These are phyloP conservation scores for Sylvia borin DNA, from an alignment of 2,797 vertebrate genomes.

Conservation along the genomic window DNA sequence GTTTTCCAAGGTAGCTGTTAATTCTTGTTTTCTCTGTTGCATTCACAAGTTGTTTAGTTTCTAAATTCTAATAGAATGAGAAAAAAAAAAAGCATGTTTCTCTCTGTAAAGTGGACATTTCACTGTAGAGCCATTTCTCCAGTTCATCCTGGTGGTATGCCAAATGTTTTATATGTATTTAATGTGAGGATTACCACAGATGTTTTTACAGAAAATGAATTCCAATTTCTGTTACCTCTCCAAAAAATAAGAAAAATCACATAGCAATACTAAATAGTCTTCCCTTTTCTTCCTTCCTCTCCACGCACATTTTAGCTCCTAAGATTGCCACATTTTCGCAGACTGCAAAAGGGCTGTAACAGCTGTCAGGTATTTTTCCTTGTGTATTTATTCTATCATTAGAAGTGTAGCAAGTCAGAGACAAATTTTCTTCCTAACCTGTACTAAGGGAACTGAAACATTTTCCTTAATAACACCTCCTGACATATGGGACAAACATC, in stretches of 20 bases:
- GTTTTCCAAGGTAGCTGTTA: constrained; percentile 77
- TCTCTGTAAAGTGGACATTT: constrained; percentile 80
- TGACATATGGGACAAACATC: constrained; percentile 82
- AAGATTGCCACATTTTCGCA: background rate
- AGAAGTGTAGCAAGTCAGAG: background rate
- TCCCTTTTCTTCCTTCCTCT: background rate
- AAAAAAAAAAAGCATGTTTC: constrained; percentile 68
- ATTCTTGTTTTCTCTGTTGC: constrained; percentile 72
- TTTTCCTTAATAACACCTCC: constrained; percentile 74
- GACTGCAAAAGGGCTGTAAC: background rate
- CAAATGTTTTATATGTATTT: constrained; percentile 79
- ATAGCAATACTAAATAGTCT: background rate
- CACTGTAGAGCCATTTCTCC: constrained; percentile 34
- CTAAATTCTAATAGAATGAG: constrained; percentile 74
- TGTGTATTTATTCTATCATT: background rate
- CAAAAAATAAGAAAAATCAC: background rate
- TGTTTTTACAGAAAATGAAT: constrained; percentile 66
- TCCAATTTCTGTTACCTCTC: background rate
- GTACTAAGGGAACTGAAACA: constrained; percentile 77
- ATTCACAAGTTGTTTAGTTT: constrained; percentile 71
- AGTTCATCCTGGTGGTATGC: constrained; percentile 65
- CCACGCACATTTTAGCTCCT: background rate
- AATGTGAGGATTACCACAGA: constrained; percentile 81
- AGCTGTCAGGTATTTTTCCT: background rate
- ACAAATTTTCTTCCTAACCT: constrained; percentile 58